Evolutionary conservation across 2,113 vertebrate genomes (phyloP), one percentile per base, ranked within the genome.

Genomic region (Pagrus major): DNA sequence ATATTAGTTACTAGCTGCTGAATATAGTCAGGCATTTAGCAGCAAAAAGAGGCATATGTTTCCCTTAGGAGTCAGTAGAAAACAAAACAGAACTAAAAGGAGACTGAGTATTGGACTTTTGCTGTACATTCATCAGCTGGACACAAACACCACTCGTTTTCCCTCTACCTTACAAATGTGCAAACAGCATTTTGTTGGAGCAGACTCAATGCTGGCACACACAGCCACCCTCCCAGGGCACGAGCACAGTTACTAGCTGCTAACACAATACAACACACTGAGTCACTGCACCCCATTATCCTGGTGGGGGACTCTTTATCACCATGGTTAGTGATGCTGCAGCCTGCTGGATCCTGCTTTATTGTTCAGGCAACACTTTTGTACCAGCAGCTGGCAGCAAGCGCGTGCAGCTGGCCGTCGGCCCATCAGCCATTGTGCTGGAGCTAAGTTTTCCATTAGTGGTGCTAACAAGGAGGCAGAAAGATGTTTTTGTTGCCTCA

Each of bases 401-500:
- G 76, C 23, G 8, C 56, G 20, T 20, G 60, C 80, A 86, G 55
- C 67, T 88, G 80, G 72, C 56, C 31, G 21, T 21, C 20, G 52
- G 82, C 70, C 79, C 78, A 76, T 86, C 56, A 71, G 71, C 64
- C 44, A 8, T 20, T 61, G 75, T 71, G 77, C 61, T 31, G 60
- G 21, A 81, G 76, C 64, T 66, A 78, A 46, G 59, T 84, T 83
- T 77, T 72, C 61, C 72, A 86, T 89, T 80, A 80, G 58, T 21
- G 71, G 42, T n/a, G 44, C 64, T 74, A 84, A 77, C 71, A 71
- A 71, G 75, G 77, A 66, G 47, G 67, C 51, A 73, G 39, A 33
- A 44, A 81, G 70, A 60, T 10, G 58, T 78, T 74, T 55, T 35
- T 20, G 25, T 58, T 11, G 66, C 56, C 47, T 67, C 67, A 27